Evolutionary conservation across 2,888 invertebrate genomes (phyloP).

Genomic region (Harmothoe impar): DNA sequence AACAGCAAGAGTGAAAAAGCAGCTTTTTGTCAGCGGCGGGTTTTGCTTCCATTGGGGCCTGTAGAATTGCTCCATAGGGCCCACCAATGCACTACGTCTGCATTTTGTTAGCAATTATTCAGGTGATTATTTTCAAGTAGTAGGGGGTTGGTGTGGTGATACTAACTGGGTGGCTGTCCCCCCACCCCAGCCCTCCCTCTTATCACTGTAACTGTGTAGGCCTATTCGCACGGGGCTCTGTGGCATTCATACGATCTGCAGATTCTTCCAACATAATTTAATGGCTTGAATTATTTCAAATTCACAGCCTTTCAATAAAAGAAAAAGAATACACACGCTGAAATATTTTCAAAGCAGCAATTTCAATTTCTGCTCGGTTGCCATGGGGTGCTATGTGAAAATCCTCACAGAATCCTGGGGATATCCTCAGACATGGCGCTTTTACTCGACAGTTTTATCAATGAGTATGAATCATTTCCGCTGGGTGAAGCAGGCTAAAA

Average conservation of each 20-base stretch:
- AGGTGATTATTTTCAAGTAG: slow-evolving; percentile 31
- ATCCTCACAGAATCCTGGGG: neutral
- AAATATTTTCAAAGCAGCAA: no score
- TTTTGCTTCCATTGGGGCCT: slow-evolving; percentile 2
- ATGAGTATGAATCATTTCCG: neutral
- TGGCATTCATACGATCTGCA: no score
- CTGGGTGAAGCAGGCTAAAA: neutral
- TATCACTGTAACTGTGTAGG: no score
- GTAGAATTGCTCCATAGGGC: slow-evolving; percentile 29
- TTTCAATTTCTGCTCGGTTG: neutral
- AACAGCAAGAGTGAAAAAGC: neutral
- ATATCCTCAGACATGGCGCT: neutral
- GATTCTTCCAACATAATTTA: no score
- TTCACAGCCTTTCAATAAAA: no score
- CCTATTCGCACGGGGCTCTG: no score
- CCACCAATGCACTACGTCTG: neutral
- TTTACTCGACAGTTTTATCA: neutral
- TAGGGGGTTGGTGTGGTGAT: neutral
- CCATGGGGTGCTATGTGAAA: neutral
- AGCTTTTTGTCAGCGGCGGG: neutral
- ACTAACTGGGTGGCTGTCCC: neutral
- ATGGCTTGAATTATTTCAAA: no score
- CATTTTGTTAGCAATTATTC: slow-evolving; percentile 46
- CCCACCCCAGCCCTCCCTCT: no score
- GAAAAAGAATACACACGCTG: no score